Percentiles rank a stretch among this genome's conserved stretches.
phyloP scores from a whole-genome alignment of 2,888 invertebrate species.

The Drosophila nigricruria region DNA sequence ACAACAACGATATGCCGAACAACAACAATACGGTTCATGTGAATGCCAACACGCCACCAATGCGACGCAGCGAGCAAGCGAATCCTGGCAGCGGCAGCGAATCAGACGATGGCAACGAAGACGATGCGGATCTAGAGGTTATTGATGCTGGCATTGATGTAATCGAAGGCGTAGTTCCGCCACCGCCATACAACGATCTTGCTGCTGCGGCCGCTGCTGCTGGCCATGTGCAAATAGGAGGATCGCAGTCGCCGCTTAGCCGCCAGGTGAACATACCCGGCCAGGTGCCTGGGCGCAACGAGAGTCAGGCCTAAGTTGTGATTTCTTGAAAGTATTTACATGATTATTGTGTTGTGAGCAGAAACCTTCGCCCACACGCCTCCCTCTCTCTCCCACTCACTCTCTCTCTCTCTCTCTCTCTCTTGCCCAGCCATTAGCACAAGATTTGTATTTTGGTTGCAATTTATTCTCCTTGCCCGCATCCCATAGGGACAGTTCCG shows the following conservation, averaged over 20 bases:
- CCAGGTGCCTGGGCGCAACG: conserved; percentile 67
- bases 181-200: conserved; percentile 75
- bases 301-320: conserved; percentile 82
- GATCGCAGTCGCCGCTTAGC: conserved; percentile 35
- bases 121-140: conserved; percentile 66
- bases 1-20: conserved; percentile 83
- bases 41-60: conserved; percentile 82
- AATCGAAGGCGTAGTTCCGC: conserved; percentile 53
- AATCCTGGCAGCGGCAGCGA: conserved; percentile 8
- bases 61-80: conserved; percentile 76
- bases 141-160: conserved; percentile 64
- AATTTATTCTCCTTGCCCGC: background rate
- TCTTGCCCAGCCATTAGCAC: conserved; percentile 30
- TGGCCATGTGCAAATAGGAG: conserved; percentile 43
- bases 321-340: conserved; percentile 46
- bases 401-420: background rate
- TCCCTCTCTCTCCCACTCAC: background rate
- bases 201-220: conserved; percentile 46
- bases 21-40: conserved; percentile 83
- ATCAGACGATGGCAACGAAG: conserved; percentile 35
- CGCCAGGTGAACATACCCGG: conserved; percentile 57
- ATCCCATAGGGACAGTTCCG: background rate
- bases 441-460: conserved; percentile 22
- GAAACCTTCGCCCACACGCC: conserved; percentile 16
- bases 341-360: conserved; percentile 61